These are phyloP conservation scores for Saccostrea glomerata DNA, from an alignment of 1,140 invertebrate species.

Conservation along the genomic window DNA sequence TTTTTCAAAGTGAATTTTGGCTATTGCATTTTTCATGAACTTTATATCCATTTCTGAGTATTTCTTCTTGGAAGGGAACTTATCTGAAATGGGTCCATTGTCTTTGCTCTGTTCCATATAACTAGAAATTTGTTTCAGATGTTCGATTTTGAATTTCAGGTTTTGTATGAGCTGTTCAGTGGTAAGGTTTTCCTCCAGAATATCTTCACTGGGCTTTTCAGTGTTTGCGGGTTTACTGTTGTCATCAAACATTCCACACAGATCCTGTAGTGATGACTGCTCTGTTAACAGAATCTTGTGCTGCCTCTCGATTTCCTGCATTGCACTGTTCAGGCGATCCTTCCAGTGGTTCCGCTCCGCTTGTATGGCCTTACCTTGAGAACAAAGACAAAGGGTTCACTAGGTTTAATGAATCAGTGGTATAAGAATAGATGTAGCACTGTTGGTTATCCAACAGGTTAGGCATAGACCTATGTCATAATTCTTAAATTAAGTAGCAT, in stretches of 20 bases:
- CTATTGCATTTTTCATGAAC: slow-evolving; percentile 59
- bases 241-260: slow-evolving; percentile 51
- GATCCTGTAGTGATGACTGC: slow-evolving; percentile 54
- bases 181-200: slow-evolving; percentile 39
- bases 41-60: slow-evolving; percentile 54
- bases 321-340: slow-evolving; percentile 55
- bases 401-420: no score
- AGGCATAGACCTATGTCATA: no score
- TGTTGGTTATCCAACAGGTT: no score
- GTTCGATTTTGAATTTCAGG: slow-evolving; percentile 51
- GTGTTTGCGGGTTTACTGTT: neutral
- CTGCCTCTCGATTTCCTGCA: slow-evolving; percentile 63
- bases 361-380: slow-evolving; percentile 55
- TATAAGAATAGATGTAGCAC: no score
- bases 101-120: slow-evolving; percentile 42
- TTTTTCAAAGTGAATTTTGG: slow-evolving; percentile 61
- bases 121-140: slow-evolving; percentile 54
- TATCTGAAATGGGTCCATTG: neutral
- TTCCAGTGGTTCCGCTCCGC: slow-evolving; percentile 66
- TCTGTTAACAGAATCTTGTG: slow-evolving; percentile 52
- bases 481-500: no score
- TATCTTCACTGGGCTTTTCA: slow-evolving; percentile 17
- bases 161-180: slow-evolving; percentile 46
- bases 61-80: slow-evolving; percentile 26
- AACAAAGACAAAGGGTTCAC: neutral